Evolutionary conservation across 1,140 invertebrate species (phyloP), one percentile per base, ranked within the genome.

Genomic region (Drosophila mojavensis): DNA sequence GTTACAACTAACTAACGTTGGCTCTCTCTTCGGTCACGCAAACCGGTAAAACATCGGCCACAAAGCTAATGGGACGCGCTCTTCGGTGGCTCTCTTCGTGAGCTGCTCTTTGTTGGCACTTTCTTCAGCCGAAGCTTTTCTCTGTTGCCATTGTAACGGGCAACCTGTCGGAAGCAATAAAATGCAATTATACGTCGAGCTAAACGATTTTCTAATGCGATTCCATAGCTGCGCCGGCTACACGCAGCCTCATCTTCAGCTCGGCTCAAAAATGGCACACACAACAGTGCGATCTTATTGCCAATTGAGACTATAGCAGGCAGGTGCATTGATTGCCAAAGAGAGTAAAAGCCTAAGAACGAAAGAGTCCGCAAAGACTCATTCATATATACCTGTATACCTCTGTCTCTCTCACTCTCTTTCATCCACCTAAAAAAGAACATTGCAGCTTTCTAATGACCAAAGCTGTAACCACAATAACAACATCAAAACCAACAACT

Each of bases 81-180:
- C 81, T 86, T 85, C 15, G 75, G 56, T 54, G 58, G 59, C 75
- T 73, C 81, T 76, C 73, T 79, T 76, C 43, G 63, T 17, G 28
- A 30, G 15, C 24, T 58, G 36, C 77, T 85, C 68, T 85, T 85
- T 33, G 43, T 39, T 60, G 63, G 30, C 68, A 86, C 82, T 86
- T 86, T 86, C 82, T 86, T 84, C 50, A 15, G 74, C 28, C 26
- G n/a, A 13, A 60, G 58, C 41, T 67, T 62, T 77, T 81, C 69
- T 73, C 58, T 78, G 68, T 41, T 51, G 50, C 51, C 43, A 56
- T 66, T 60, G 51, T 67, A 70, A 65, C 73, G 51, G 50, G 48
- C 63, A 71, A 59, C 59, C 48, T 72, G 79, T 89, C 79, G 79
- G 84, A 86, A 89, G 80, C 63, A 89, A 86, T 86, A 88, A 88